These are phyloP conservation scores for Neoascia interrupta DNA, from an alignment of 2,888 invertebrate genomes.

Conservation along the genomic window DNA sequence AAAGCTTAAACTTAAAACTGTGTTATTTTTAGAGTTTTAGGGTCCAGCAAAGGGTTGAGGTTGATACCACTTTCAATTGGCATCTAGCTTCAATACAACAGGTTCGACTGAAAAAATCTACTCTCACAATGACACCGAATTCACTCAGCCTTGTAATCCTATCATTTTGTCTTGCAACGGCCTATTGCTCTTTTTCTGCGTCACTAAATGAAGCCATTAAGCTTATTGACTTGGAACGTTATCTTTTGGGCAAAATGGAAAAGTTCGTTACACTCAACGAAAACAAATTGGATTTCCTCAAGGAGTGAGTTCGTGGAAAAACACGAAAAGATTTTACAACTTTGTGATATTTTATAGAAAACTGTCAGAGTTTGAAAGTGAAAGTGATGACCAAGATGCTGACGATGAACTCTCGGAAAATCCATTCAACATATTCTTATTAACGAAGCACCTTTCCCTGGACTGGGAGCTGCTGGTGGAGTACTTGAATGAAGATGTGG, in stretches of 20 bases:
- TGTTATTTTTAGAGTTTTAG: too few species aligned
- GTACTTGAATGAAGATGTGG: conserved; percentile 73
- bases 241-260: conserved; percentile 73
- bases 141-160: conserved; percentile 30
- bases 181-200: conserved; percentile 73
- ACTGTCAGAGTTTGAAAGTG: conserved; percentile 84
- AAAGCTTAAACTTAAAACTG: too few species aligned
- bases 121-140: conserved; percentile 51
- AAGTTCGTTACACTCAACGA: conserved; percentile 74
- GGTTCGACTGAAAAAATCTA: too few species aligned
- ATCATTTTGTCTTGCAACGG: conserved; percentile 30
- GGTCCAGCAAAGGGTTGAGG: too few species aligned
- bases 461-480: conserved; percentile 75
- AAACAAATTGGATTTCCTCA: conserved; percentile 75
- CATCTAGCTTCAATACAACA: too few species aligned
- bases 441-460: conserved; percentile 90
- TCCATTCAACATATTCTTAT: conserved; percentile 94
- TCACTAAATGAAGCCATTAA: conserved; percentile 73
- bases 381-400: conserved; percentile 84
- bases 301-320: conserved; percentile 72
- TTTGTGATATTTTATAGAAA: conserved; percentile 81
- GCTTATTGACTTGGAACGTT: conserved; percentile 73
- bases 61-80: too few species aligned
- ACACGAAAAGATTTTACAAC: not conserved
- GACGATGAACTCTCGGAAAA: conserved; percentile 90